phyloP scores from a whole-genome alignment of 2,888 invertebrate species.

The Leptinotarsa juncta region DNA sequence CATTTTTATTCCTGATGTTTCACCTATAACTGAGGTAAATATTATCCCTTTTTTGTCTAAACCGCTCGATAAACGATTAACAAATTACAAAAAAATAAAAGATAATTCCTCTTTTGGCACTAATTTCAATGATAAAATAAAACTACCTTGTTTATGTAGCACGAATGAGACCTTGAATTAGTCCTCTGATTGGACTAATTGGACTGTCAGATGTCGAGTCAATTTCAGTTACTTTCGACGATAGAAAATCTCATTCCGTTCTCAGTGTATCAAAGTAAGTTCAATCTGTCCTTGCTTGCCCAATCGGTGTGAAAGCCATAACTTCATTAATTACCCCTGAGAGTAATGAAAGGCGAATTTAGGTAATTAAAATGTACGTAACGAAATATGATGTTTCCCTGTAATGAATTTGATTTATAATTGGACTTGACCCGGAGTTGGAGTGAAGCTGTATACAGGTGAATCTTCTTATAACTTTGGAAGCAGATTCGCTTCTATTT shows the following conservation, averaged over 20 bases:
- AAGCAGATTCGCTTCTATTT: background rate
- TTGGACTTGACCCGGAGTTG: background rate
- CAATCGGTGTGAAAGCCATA: constrained; percentile 18
- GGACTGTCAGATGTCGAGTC: background rate
- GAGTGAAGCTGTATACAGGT: background rate
- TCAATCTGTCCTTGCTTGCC: constrained; percentile 16
- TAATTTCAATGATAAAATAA: background rate
- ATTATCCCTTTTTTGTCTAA: no score
- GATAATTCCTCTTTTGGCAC: no score
- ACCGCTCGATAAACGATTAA: no score
- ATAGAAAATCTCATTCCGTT: background rate
- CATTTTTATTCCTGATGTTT: no score
- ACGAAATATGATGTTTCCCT: constrained; percentile 30
- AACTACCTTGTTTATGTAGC: background rate
- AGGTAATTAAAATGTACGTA: constrained; percentile 37
- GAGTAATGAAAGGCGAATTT: constrained; percentile 35
- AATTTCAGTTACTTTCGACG: background rate
- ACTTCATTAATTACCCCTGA: constrained; percentile 29
- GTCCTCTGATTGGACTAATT: background rate
- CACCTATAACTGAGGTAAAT: no score
- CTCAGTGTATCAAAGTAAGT: constrained; percentile 26
- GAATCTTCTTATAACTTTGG: background rate
- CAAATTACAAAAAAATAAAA: no score
- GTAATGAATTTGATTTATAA: constrained; percentile 32
- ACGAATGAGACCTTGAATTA: background rate